phyloP scores from a whole-genome alignment of 2,797 vertebrate species.

The Amphiprion clarkii region DNA sequence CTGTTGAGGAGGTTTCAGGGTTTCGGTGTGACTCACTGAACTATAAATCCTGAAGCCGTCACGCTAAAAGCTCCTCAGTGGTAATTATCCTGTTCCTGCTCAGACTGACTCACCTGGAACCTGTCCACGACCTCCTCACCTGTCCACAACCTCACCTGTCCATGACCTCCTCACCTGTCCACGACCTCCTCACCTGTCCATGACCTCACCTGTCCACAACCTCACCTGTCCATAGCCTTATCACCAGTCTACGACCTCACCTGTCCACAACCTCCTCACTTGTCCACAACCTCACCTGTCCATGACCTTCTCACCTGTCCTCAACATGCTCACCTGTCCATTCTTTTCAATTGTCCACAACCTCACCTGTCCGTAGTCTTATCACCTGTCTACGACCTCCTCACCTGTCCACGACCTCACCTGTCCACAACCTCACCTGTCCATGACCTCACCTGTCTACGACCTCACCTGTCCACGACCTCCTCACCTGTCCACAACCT shows the following conservation, averaged over 20 bases:
- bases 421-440: neutral
- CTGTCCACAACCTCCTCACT: too few relatives aligned
- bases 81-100: constrained; percentile 35
- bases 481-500: neutral
- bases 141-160: too few relatives aligned
- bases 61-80: constrained; percentile 37
- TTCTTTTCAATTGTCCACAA: neutral
- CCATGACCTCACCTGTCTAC: neutral
- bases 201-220: too few relatives aligned
- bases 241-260: too few relatives aligned
- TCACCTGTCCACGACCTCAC: too few relatives aligned
- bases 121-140: neutral
- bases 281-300: too few relatives aligned
- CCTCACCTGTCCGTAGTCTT: neutral
- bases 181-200: too few relatives aligned
- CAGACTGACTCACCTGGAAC: constrained; percentile 41
- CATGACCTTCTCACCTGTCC: too few relatives aligned
- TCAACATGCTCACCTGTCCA: neutral
- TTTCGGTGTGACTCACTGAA: constrained; percentile 23
- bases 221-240: too few relatives aligned
- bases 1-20: constrained; percentile 3
- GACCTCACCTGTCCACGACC: neutral
- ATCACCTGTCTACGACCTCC: neutral
- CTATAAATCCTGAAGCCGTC: constrained; percentile 50
- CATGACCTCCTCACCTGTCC: too few relatives aligned